These are phyloP conservation scores for Mandrillus leucophaeus DNA, from an alignment of 2,113 vertebrate genomes.

Conservation along the genomic window DNA sequence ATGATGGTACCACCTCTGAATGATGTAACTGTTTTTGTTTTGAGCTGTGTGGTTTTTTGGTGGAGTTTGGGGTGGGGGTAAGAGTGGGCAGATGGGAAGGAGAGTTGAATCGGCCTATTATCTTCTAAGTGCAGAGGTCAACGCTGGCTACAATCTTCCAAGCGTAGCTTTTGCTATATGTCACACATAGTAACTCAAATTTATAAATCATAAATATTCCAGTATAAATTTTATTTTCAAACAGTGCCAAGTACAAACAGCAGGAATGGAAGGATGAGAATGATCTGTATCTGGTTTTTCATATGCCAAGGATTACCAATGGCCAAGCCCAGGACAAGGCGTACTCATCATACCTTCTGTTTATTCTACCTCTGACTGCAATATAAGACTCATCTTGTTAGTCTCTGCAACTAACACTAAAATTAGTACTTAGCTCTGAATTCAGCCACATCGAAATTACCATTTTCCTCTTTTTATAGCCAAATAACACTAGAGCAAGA, in stretches of 20 bases:
- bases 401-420: not conserved
- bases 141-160: not conserved
- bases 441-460: not conserved
- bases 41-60: not conserved
- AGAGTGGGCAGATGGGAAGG: not conserved
- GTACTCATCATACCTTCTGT: not conserved
- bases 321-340: not conserved
- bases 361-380: not conserved
- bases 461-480: not conserved
- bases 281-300: not conserved
- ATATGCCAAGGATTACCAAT: not conserved
- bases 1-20: not conserved
- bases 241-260: not conserved
- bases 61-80: fast-evolving
- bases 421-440: not conserved
- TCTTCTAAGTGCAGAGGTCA: not conserved
- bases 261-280: not conserved
- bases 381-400: not conserved
- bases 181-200: not conserved
- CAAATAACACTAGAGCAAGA: not conserved
- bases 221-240: not conserved
- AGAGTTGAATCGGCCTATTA: not conserved
- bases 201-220: constrained; percentile 7
- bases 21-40: not conserved
- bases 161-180: not conserved